Conservation (phyloP, 2,888 invertebrate species). For the Lasioglossum calceatum region DNA sequence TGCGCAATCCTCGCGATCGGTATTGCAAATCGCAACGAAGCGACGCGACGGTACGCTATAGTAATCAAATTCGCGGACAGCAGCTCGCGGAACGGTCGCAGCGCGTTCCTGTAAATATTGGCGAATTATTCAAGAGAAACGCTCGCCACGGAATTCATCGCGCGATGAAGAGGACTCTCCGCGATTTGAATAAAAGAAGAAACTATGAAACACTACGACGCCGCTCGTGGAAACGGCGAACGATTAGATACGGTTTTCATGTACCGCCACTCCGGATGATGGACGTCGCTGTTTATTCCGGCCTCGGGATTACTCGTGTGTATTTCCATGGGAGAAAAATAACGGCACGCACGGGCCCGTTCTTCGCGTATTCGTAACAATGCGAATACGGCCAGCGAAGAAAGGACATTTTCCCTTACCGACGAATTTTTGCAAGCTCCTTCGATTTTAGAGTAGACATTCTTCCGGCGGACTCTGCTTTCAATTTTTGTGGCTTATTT, state of each 20-base stretch:
- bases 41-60: not conserved
- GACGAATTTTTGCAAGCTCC: not conserved
- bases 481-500: not conserved
- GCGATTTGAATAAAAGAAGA: constrained; percentile 59
- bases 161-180: not conserved
- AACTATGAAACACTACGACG: constrained; percentile 34
- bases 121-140: constrained; percentile 12
- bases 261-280: constrained; percentile 71
- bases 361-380: constrained; percentile 6
- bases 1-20: not conserved
- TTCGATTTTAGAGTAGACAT: not conserved
- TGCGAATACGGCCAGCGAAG: not conserved
- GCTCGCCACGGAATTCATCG: constrained; percentile 7
- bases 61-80: not conserved
- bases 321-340: constrained; percentile 65
- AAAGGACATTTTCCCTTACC: not conserved
- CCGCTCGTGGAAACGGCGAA: constrained; percentile 62
- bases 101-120: not conserved
- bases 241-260: constrained; percentile 79
- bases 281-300: constrained; percentile 71
- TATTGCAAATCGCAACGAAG: not conserved
- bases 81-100: not conserved
- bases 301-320: constrained; percentile 43
- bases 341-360: constrained; percentile 21
- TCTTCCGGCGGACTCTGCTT: not conserved